Conservation (phyloP, 2,113 vertebrate species). For the Coregonus clupeaformis region DNA sequence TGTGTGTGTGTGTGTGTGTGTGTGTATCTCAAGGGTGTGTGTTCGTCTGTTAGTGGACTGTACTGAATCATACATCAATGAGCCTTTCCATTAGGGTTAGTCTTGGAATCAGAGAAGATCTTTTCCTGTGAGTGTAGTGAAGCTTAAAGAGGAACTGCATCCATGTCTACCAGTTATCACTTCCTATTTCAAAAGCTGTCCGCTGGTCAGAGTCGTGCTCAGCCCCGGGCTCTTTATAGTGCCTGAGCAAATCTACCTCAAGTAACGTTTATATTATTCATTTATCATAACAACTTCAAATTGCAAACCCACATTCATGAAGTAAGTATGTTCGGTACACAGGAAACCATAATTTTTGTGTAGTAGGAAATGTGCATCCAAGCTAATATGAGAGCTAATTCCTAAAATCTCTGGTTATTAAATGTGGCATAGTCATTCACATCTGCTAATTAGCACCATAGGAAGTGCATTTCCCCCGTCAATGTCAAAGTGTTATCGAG, state of each 20-base stretch:
- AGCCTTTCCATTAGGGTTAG: too few relatives aligned
- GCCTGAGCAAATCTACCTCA: background rate
- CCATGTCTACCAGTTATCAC: background rate
- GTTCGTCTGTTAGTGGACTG: background rate
- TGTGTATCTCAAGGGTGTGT: background rate
- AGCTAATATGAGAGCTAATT: conserved; percentile 21
- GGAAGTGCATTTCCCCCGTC: conserved; percentile 39
- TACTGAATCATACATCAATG: background rate
- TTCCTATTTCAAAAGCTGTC: background rate
- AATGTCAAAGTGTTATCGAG: conserved; percentile 53
- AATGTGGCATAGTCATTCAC: conserved; percentile 46
- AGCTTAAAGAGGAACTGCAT: background rate
- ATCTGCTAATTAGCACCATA: conserved; percentile 62
- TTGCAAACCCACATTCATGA: too few relatives aligned
- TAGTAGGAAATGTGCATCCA: background rate
- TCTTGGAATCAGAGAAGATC: too few relatives aligned
- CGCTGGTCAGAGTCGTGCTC: background rate
- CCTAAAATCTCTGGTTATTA: conserved; percentile 40
- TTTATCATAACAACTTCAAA: too few relatives aligned
- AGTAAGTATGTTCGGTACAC: conserved; percentile 6
- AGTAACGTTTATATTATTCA: background rate
- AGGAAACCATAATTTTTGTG: background rate
- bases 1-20: background rate
- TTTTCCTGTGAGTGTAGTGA: background rate
- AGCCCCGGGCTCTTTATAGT: background rate